Percentiles rank a stretch among this genome's conserved stretches.
phyloP scores from a whole-genome alignment of 1,140 invertebrate species.

The Drosophila oshimai region DNA sequence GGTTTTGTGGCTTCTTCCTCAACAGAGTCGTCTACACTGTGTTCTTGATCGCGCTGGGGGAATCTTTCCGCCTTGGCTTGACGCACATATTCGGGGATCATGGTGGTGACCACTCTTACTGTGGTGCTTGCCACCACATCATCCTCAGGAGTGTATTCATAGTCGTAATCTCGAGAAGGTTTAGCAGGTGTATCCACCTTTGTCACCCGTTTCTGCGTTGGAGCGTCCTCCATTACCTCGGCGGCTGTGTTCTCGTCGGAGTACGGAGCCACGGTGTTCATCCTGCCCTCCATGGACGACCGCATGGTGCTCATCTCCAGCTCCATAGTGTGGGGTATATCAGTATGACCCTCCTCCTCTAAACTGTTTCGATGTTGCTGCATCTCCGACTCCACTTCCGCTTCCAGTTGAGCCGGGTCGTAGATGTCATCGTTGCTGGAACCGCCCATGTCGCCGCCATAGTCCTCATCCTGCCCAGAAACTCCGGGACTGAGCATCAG shows the following conservation, averaged over 20 bases:
- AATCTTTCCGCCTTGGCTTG: conserved; percentile 63
- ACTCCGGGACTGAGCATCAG: conserved; percentile 5
- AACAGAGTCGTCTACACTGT: conserved; percentile 40
- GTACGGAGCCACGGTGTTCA: conserved; percentile 29
- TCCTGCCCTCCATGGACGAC: not conserved
- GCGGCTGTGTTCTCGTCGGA: conserved; percentile 43
- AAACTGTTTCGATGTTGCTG: conserved; percentile 53
- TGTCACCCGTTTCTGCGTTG: conserved; percentile 31
- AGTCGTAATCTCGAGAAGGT: conserved; percentile 44
- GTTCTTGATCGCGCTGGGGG: conserved; percentile 21
- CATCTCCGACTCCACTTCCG: conserved; percentile 36
- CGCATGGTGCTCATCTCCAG: conserved; percentile 26
- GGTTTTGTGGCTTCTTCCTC: conserved; percentile 36
- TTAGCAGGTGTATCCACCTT: conserved; percentile 24
- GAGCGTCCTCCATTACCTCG: conserved; percentile 49
- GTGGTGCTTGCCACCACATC: conserved; percentile 13
- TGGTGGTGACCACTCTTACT: conserved; percentile 36
- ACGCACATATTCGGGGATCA: conserved; percentile 75
- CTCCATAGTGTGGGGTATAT: conserved; percentile 19
- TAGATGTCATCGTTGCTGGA: conserved; percentile 57
- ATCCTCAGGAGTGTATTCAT: conserved; percentile 45
- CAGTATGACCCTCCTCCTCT: conserved; percentile 27
- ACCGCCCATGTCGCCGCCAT: conserved; percentile 15
- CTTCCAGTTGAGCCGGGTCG: conserved; percentile 52
- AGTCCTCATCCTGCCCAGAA: conserved; percentile 42